A percentile compares a stretch with the other conserved stretches of the same genome.
Evolutionary conservation across 2,888 invertebrate species (phyloP).

Genomic region (Adelognathus sp.): DNA sequence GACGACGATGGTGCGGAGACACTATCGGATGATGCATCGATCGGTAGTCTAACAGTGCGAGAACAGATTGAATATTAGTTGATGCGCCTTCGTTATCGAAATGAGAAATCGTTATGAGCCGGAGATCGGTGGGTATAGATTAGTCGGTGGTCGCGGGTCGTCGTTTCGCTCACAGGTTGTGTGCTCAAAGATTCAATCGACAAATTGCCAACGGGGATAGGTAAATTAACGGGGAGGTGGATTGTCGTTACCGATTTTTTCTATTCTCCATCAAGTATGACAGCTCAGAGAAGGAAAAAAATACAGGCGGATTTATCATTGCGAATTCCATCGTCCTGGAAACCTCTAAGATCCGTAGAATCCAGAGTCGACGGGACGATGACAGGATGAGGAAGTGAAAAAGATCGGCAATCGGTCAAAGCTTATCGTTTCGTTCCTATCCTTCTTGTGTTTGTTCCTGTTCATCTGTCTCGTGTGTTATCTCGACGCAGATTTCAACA

Average conservation of each 20-base stretch:
- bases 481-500: constrained; percentile 42
- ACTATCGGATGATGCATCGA: not conserved
- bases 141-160: constrained; percentile 24
- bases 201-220: constrained; percentile 10
- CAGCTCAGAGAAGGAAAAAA: not conserved
- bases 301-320: constrained; percentile 36
- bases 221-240: constrained; percentile 21
- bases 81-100: constrained; percentile 34
- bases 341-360: too few relatives aligned
- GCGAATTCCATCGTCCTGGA: too few relatives aligned
- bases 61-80: constrained; percentile 22
- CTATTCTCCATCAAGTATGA: constrained; percentile 6
- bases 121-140: constrained; percentile 47
- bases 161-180: constrained; percentile 1
- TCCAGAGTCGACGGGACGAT: constrained; percentile 18
- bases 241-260: constrained; percentile 29
- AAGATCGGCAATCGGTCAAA: constrained; percentile 45
- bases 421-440: constrained; percentile 27
- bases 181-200: constrained; percentile 51
- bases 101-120: constrained; percentile 42
- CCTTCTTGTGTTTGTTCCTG: constrained; percentile 20
- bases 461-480: constrained; percentile 29
- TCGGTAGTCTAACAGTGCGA: not conserved
- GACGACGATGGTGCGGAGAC: not conserved
- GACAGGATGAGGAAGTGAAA: constrained; percentile 30